Percentiles rank a stretch among this genome's conserved stretches.
Evolutionary conservation across 2,888 invertebrate species (phyloP).

Genomic region (Dysmachus trigonus): DNA sequence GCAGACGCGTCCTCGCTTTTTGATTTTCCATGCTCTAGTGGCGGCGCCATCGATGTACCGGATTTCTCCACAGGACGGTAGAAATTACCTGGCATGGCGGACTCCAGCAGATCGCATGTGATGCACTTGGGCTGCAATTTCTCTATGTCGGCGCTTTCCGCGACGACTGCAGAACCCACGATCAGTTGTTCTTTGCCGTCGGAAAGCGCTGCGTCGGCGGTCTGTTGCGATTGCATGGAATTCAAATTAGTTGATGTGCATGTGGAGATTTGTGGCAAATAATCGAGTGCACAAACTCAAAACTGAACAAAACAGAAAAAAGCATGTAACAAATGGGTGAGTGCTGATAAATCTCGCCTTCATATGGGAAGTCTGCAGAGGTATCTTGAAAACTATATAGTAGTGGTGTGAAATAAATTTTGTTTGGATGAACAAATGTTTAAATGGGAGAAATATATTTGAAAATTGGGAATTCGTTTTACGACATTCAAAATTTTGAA

Average conservation of each 20-base stretch:
- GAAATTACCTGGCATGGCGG: background rate
- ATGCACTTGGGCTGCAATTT: background rate
- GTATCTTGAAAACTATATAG: background rate
- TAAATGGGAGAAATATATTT: background rate
- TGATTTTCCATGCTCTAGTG: constrained; percentile 8
- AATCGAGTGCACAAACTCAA: background rate
- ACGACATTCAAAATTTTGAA: background rate
- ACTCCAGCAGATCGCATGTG: constrained; percentile 43
- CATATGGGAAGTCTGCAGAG: background rate
- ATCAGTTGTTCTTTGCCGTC: constrained; percentile 54
- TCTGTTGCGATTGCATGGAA: constrained; percentile 49
- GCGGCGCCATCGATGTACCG: background rate
- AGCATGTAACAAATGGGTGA: background rate
- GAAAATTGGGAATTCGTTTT: background rate
- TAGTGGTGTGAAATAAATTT: background rate
- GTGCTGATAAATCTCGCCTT: background rate
- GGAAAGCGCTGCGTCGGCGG: constrained; percentile 55
- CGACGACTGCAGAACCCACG: constrained; percentile 45
- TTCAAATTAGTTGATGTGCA: background rate
- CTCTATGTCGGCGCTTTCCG: background rate
- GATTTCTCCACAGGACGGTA: background rate
- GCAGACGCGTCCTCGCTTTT: background rate
- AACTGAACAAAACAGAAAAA: background rate
- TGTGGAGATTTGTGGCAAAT: background rate
- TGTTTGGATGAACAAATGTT: background rate